Base-by-base conservation (phyloP, 2,888 invertebrate genomes). In the Netelia melanura region DNA sequence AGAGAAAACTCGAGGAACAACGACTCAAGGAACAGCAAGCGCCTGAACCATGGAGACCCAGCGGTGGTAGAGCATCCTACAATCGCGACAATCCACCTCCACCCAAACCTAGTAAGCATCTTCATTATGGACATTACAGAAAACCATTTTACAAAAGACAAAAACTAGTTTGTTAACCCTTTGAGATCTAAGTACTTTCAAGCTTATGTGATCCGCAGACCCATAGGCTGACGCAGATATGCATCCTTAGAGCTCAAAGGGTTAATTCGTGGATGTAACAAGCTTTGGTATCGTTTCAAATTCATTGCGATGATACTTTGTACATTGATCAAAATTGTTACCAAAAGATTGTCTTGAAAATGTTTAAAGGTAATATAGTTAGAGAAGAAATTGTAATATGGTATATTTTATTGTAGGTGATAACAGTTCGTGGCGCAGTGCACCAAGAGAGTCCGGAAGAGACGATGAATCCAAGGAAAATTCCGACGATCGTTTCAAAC, bases 1-100 rank as follows among this genome's bases (percentile, higher is more conserved):
- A 96, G 68, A 95, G 96, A 3, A 96, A 95, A 89, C 93, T 96
- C 14, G 94, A 95, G 77, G 95, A 95, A 86, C 93, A 92, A 64
- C 90, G 89, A 43, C 81, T 87, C 6, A 91, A 87, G 64, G 89
- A 89, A 9, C 90, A 89, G 92, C 90, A 88, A 56, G 81, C 75
- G 67, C 84, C 62, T 11, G 87, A 88, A 64, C 89, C 89, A 14
- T 89, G 91, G 91, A 75, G 90, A 84, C 86, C 88, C 79, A 90
- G 83, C 44, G 72, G 87, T 54, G 77, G 83, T 44, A 72, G 87
- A 61, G 77, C 48, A n/a, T 48, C 44, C 3, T 84, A 82, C 61
- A 82, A 82, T 81, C 77, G 79, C 5, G 86, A 86, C 9, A 72
- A 52, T 1, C 54, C 70, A 54, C 30, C 72, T 44, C 43, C 72